These are phyloP conservation scores for Vireo griseus DNA, from an alignment of 2,797 vertebrate species.

Conservation along the genomic window DNA sequence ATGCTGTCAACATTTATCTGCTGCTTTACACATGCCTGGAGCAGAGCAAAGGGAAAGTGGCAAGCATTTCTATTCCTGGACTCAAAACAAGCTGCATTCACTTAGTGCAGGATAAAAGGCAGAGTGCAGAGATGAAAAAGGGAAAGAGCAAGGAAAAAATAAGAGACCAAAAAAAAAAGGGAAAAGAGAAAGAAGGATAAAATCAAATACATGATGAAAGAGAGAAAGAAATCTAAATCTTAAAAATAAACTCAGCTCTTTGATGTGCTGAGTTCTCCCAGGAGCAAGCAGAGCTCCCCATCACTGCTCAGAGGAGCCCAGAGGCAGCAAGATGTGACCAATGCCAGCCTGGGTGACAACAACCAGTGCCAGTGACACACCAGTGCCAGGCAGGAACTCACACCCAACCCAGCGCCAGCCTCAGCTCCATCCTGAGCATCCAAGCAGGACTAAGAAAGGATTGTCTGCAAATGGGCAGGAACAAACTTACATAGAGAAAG, in stretches of 20 bases:
- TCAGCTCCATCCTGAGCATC: not conserved
- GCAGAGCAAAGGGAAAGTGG: conserved; percentile 32
- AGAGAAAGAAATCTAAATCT: not conserved
- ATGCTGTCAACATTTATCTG: conserved; percentile 34
- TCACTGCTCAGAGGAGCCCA: not conserved
- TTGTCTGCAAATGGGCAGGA: not conserved
- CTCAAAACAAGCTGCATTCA: conserved; percentile 1
- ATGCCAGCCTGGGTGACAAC: not conserved
- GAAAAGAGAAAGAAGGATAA: not conserved
- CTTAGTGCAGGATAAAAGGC: not conserved
- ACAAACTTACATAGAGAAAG: not conserved
- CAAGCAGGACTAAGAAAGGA: not conserved
- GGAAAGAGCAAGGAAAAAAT: not conserved
- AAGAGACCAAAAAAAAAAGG: accelerated
- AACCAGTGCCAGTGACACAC: not conserved
- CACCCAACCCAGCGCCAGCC: accelerated
- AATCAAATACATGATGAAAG: not conserved
- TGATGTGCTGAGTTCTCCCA: not conserved
- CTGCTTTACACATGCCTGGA: conserved; percentile 13
- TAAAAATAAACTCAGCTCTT: not conserved
- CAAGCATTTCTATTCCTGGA: conserved; percentile 7
- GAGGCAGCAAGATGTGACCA: not conserved
- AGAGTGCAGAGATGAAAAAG: not conserved
- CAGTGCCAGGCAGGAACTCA: not conserved
- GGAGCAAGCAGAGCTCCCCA: not conserved